A percentile compares a stretch with the other conserved stretches of the same genome.
phyloP scores from a whole-genome alignment of 2,888 invertebrate species.

The Hypomecis atomaria region DNA sequence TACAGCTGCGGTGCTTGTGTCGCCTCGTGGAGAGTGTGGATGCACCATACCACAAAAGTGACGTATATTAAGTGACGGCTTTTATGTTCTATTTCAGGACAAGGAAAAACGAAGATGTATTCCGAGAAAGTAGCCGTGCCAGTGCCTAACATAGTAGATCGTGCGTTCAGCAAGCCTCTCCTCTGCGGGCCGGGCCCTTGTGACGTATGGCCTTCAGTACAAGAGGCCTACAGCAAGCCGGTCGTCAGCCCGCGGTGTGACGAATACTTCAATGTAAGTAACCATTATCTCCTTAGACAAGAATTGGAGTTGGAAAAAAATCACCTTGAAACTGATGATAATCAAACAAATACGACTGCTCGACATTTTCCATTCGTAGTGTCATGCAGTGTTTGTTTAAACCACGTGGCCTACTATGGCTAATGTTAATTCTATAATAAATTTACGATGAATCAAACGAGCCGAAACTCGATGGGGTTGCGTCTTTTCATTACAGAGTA shows the following conservation, averaged over 20 bases:
- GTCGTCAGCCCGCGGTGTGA: constrained; percentile 68
- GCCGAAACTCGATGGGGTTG: no score
- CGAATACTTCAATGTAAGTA: constrained; percentile 67
- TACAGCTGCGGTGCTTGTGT: no score
- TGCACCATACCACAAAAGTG: no score
- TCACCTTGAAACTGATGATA: background rate
- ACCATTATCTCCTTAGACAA: background rate
- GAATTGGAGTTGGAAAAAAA: background rate
- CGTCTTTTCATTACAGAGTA: no score
- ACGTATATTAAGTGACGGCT: background rate
- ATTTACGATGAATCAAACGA: no score
- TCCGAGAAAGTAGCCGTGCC: constrained; percentile 55
- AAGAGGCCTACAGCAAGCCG: constrained; percentile 62
- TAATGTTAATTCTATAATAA: no score
- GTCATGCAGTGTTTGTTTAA: no score
- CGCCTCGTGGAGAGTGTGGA: no score
- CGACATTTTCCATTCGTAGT: no score
- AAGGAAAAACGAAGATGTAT: constrained; percentile 47
- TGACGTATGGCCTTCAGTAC: constrained; percentile 72
- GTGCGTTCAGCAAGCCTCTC: constrained; percentile 59
- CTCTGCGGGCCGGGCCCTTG: constrained; percentile 76
- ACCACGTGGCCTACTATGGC: no score
- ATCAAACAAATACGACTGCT: no score
- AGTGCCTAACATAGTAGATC: constrained; percentile 64
- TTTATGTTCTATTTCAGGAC: constrained; percentile 15